Conservation (phyloP, 1,140 invertebrate species). For the Drosophila fuyamai region DNA sequence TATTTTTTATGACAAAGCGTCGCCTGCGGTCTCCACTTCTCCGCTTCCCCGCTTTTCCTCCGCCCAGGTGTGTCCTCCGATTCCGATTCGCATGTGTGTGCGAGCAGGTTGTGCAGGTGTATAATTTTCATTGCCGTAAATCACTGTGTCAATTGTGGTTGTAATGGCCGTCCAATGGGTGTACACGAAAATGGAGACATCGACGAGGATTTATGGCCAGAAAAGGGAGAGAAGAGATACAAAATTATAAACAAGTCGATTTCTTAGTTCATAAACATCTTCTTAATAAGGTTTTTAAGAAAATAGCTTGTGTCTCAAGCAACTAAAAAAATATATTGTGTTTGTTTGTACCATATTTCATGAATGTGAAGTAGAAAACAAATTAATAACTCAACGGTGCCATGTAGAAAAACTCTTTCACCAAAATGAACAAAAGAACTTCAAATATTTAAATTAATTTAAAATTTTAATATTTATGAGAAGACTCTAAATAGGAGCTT, state of each 20-base stretch:
- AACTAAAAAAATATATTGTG: too few relatives aligned
- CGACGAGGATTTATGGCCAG: slow-evolving; percentile 26
- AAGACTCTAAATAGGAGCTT: too few relatives aligned
- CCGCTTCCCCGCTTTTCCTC: slow-evolving; percentile 6
- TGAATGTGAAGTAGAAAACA: too few relatives aligned
- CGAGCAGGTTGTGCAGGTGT: slow-evolving; percentile 49
- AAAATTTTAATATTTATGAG: too few relatives aligned
- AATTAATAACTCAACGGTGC: too few relatives aligned
- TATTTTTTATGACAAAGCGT: slow-evolving; percentile 75
- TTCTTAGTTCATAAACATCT: too few relatives aligned
- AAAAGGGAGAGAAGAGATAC: background rate
- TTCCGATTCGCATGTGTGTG: slow-evolving; percentile 44
- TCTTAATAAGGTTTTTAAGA: background rate
- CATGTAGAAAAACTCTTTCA: too few relatives aligned
- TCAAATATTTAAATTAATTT: too few relatives aligned
- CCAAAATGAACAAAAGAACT: too few relatives aligned
- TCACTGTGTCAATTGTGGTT: slow-evolving; percentile 73
- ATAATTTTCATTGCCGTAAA: slow-evolving; percentile 79
- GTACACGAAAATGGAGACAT: slow-evolving; percentile 42
- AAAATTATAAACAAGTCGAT: background rate
- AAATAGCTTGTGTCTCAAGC: too few relatives aligned
- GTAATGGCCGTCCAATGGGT: slow-evolving; percentile 37
- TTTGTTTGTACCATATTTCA: too few relatives aligned
- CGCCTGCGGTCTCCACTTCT: slow-evolving; percentile 57
- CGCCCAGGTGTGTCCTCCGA: slow-evolving; percentile 61